Percentiles rank a stretch among this genome's conserved stretches.
Evolutionary conservation across 2,888 invertebrate genomes (phyloP).

Genomic region (Dascillus cervinus): DNA sequence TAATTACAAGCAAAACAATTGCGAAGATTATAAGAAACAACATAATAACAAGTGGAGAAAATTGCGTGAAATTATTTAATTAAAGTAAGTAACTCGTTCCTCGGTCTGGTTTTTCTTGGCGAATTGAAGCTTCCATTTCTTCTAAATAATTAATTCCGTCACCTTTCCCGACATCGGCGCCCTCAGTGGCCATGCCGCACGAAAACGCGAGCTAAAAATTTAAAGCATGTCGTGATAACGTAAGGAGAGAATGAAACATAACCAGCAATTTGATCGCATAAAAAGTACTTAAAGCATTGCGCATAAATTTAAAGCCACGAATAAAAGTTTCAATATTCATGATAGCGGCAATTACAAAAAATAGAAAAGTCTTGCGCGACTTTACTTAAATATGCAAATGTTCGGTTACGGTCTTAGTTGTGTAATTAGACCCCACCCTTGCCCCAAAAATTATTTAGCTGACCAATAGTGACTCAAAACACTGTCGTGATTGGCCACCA

Average conservation of each 20-base stretch:
- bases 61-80: too few species aligned
- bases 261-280: background rate
- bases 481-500: constrained; percentile 15
- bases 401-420: constrained; percentile 22
- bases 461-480: constrained; percentile 18
- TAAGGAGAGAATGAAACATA: background rate
- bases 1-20: too few species aligned
- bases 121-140: too few species aligned
- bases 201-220: too few species aligned
- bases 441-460: constrained; percentile 13
- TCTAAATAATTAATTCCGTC: too few species aligned
- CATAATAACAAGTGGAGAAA: too few species aligned
- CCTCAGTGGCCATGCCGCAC: too few species aligned
- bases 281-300: constrained; percentile 1
- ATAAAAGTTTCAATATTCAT: constrained; percentile 23
- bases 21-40: too few species aligned
- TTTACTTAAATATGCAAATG: constrained; percentile 23
- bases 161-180: too few species aligned
- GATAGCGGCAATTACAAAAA: constrained; percentile 20
- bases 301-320: constrained; percentile 4
- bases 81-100: too few species aligned
- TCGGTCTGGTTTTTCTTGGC: too few species aligned
- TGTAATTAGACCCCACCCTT: constrained; percentile 21
- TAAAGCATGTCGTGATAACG: too few species aligned
- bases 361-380: constrained; percentile 12